Conservation (phyloP, 1,140 invertebrate species). For the Macrosteles quadrilineatus region DNA sequence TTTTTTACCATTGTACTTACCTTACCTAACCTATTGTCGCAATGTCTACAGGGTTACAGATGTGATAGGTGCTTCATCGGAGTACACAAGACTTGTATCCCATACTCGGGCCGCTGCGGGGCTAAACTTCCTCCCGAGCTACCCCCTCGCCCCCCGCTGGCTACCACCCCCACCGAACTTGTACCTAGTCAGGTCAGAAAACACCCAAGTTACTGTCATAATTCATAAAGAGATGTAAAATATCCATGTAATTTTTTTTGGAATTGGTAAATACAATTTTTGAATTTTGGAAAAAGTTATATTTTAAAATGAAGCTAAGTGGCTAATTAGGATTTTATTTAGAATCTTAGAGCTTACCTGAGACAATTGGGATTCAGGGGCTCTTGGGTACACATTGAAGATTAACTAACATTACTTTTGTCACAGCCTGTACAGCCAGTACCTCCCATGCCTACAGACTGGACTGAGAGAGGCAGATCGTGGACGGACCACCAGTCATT, state of each 20-base stretch:
- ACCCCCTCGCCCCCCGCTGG: slow-evolving; percentile 55
- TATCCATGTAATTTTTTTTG: too few species aligned
- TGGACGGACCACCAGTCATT: slow-evolving; percentile 43
- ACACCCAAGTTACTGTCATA: not conserved
- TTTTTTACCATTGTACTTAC: too few species aligned
- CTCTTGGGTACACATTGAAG: too few species aligned
- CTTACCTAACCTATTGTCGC: too few species aligned
- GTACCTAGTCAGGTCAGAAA: slow-evolving; percentile 34
- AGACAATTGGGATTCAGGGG: too few species aligned
- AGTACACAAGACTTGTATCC: slow-evolving; percentile 77
- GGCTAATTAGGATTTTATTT: too few species aligned
- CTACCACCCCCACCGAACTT: slow-evolving; percentile 56
- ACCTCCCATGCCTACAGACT: slow-evolving; percentile 36
- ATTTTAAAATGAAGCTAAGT: too few species aligned
- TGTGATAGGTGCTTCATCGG: slow-evolving; percentile 72
- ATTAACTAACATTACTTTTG: too few species aligned
- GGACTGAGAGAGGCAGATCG: slow-evolving; percentile 37
- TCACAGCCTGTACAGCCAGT: slow-evolving; percentile 9
- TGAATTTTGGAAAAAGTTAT: not conserved
- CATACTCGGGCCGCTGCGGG: slow-evolving; percentile 68
- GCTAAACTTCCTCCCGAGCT: slow-evolving; percentile 58
- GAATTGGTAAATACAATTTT: not conserved
- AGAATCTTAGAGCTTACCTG: too few species aligned
- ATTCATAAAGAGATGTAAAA: not conserved
- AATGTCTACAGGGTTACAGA: slow-evolving; percentile 74